These are phyloP conservation scores for Ophraella communa DNA, from an alignment of 2,888 invertebrate species.

Conservation along the genomic window DNA sequence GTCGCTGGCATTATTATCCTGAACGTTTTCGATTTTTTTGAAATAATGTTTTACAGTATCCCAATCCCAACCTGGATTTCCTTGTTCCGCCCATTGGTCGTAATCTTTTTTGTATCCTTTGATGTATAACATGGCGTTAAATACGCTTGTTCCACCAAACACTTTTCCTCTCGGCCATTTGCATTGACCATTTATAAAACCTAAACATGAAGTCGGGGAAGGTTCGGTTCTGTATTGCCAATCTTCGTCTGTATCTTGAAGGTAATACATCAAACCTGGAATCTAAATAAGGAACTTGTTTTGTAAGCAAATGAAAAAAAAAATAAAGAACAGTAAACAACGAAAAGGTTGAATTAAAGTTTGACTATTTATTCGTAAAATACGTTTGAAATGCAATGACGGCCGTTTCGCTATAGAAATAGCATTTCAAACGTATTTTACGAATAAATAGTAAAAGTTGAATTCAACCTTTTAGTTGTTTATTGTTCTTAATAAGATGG, in stretches of 20 bases:
- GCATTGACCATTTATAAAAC: slow-evolving; percentile 55
- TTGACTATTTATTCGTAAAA: no score
- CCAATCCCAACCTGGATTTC: slow-evolving; percentile 69
- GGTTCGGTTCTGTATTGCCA: slow-evolving; percentile 62
- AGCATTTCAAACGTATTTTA: no score
- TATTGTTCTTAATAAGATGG: no score
- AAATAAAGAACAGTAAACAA: no score
- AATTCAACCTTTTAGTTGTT: no score
- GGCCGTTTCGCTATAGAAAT: no score
- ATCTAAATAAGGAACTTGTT: slow-evolving; percentile 49
- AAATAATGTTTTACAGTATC: slow-evolving; percentile 61
- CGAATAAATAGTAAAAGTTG: no score
- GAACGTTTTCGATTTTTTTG: slow-evolving; percentile 53
- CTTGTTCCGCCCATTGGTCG: slow-evolving; percentile 67
- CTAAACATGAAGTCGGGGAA: slow-evolving; percentile 55
- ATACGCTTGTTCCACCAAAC: slow-evolving; percentile 69
- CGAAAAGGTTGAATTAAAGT: no score
- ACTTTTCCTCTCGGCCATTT: slow-evolving; percentile 68
- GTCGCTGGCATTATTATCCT: slow-evolving; percentile 46
- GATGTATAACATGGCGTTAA: slow-evolving; percentile 72
- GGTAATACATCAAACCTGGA: slow-evolving; percentile 54
- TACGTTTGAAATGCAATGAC: no score
- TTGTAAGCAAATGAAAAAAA: no score
- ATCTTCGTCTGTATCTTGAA: slow-evolving; percentile 47
- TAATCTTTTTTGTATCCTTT: slow-evolving; percentile 71